phyloP scores from a whole-genome alignment of 2,113 vertebrate genomes.

The Glaucidium brasilianum region DNA sequence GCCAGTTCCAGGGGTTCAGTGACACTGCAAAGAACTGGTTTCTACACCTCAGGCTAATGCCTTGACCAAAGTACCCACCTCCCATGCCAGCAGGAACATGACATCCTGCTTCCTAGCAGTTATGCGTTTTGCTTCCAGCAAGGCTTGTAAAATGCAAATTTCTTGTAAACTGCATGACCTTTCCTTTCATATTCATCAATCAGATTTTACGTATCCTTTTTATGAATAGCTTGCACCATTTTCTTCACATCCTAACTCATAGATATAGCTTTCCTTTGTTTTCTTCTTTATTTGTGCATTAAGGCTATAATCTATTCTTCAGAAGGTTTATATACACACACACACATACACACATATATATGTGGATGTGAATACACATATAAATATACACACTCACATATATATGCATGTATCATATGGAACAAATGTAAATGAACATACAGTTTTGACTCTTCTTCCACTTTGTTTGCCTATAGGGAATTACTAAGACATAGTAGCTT shows the following conservation, averaged over 20 bases:
- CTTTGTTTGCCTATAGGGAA: background rate
- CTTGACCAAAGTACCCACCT: background rate
- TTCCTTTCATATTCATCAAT: background rate
- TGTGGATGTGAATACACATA: background rate
- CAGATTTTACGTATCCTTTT: background rate
- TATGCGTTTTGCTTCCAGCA: background rate
- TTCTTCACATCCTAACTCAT: background rate
- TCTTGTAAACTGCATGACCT: background rate
- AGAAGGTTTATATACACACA: background rate
- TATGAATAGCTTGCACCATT: background rate
- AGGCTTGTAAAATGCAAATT: background rate
- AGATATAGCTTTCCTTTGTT: background rate
- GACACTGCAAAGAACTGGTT: background rate
- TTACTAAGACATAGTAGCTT: slow-evolving; percentile 27
- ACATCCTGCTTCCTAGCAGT: background rate
- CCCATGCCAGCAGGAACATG: background rate
- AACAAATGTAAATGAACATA: background rate
- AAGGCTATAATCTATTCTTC: background rate
- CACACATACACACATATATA: background rate
- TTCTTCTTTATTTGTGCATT: background rate
- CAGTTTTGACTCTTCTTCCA: background rate
- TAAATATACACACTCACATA: background rate
- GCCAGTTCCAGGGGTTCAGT: background rate
- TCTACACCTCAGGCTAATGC: background rate
- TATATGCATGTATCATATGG: background rate